Base-by-base conservation (phyloP, 2,888 invertebrate genomes). In the Synanthedon andrenaeformis region DNA sequence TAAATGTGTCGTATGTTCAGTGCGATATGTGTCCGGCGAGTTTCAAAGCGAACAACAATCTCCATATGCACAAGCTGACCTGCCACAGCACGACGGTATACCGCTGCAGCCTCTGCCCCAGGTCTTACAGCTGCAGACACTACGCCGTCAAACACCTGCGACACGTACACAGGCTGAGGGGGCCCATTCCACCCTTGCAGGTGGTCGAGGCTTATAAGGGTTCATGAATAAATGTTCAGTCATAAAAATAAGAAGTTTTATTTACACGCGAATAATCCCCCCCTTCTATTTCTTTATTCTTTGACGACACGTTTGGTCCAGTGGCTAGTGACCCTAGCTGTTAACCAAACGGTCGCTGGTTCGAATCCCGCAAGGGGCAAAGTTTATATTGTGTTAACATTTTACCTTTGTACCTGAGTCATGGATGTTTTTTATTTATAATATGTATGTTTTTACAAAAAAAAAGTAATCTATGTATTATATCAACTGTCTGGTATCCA, bases 11-110 rank as follows among this genome's bases (percentile, higher is more conserved):
- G 19, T 23, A 4, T 23, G 19, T 55, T 0, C 72, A 82, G 81
- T 82, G 82, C 54, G 64, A 68, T 51, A 62, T 62, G 4, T 82
- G 82, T 49, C 71, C 76, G 0, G 72, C 79, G 0, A 57, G 62
- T 3, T 82, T 81, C 62, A 80, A 79, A 45, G 65, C 72, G 0
- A 69, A 66, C 65, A 77, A 79, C 63, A 67, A 69, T 0, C 57
- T 82, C 0, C 76, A 75, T 54, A 70, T 69, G 68, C 82, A 82
- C 69, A 71, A 67, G 14, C 54, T 57, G 5, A 57, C 58, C 8
- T 71, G 74, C 41, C 82, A 82, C 64, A 69, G 71, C 53, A 1
- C 52, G 61, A 42, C 67, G 65, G 45, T 51, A 4, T 57, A 54
- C 53, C 53, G 51, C 35, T 66, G 67, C 51, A 35, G 51, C 10